Evolutionary conservation across 2,113 vertebrate species (phyloP), one percentile per base, ranked within the genome.

Genomic region (Chlorodrepanis virens): DNA sequence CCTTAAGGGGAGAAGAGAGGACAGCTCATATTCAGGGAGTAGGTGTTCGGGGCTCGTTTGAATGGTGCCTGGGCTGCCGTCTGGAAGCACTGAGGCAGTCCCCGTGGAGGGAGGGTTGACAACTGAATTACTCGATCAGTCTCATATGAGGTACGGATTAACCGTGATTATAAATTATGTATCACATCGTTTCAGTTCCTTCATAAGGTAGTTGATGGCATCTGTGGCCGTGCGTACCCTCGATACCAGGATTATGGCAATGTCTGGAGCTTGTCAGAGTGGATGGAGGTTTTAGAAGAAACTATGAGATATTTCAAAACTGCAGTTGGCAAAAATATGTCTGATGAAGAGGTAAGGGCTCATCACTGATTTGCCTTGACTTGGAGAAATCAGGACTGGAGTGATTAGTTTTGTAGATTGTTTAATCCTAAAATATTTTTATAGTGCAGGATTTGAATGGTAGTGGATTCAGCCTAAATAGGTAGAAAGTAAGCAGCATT

Each of bases 161-260:
- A 10, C 25, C 4, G 6, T 20, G 52, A 37, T 53, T 6, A 25
- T 14, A 49, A 54, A 1, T 14, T 31, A 6, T 1, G 1, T 69
- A 12, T 91, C 8, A 0, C 4, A 2, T 95, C 54, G 12, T 95
- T 93, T 28, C 79, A 99, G 99, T 98, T 99, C 56, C 97, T 99
- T 91, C 99, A 99, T 95, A 98, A 97, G 82, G 85, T 98, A 72
- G 93, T 99, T n/a, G 99, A 99, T 96, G 98, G 98, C 40, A 76
- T 99, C 33, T 99, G 99, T 95, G 98, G 99, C 8, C 97, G 97
- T 23, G 91, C 97, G 1, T 98, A 97, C 75, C 99, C 99, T 63
- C 95, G 81, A 9, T 96, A 98, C 78, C 96, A 89, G 14, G 98
- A 99, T 53, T 99, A 99, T 89, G 91, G 97, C 29, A 80, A 27